Evolutionary conservation across 2,113 vertebrate genomes (phyloP), one percentile per base, ranked within the genome.

Genomic region (Cololabis saira): DNA sequence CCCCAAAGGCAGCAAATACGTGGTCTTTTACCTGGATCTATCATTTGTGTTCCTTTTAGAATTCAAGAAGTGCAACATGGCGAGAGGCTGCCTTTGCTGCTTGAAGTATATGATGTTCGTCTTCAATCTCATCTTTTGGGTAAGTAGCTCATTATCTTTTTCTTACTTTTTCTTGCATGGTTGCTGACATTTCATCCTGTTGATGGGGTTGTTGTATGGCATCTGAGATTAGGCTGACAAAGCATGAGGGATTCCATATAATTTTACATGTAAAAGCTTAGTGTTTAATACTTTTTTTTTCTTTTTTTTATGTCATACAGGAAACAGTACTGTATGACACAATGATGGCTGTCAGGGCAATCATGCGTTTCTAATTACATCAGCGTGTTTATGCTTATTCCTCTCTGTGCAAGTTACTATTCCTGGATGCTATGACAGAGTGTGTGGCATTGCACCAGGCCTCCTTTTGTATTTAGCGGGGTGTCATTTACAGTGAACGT

Each of bases 51-150:
- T 99, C 94, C 97, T 99, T 92, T 91, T 99, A 99, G 98, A 99
- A 92, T 99, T 99, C 95, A 98, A 98, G 95, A 98, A 97, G 97
- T 99, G 95, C 96, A 98, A 97, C 96, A 99, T 99, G 98, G 97
- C 97, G 78, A 93, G 96, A 84, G 97, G 97, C 93, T 98, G 97
- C 89, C 93, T 99, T 76, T 99, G 97, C 95, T 98, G 96, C 92
- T 92, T 99, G 93, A 99, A 99, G 92, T 99, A 99, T 90, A 91
- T 95, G 94, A 98, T 99, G 98, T 99, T 99, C 93, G 87, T 98
- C 93, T 99, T 99, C 94, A 99, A 99, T 92, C 93, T 99, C 89
- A 93, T 99, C 91, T 99, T 99, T 91, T 99, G 98, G 98, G 98
- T 99, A 93, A 99, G 98, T 98, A 68, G 45, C 56, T 76, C 52